Base-by-base conservation (phyloP, 2,797 vertebrate species). In the Eulemur mongoz region DNA sequence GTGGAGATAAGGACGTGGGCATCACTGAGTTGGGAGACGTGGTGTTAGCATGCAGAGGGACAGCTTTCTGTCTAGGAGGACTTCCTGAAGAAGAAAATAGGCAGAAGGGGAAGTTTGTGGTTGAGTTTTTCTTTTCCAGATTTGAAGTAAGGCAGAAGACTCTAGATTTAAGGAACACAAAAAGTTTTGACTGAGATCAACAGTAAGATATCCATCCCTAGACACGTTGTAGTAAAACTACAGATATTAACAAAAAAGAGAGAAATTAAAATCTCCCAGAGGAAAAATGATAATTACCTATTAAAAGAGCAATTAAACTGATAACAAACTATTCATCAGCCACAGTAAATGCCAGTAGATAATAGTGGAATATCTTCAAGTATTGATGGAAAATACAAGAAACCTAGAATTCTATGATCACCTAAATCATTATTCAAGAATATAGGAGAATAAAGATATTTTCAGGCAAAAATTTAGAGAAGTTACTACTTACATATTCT, bases 391-490 rank as follows among this genome's bases (percentile, higher is more conserved):
- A 90, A 76, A 79, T 20, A 11, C 7, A 72, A 43, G 52, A 94
- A 88, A 67, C 32, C 23, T 76, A 82, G 57, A 45, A 52, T 65
- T 93, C 50, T 83, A 2, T 75, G 14, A 86, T 67, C 30, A 78
- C 50, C 11, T 89, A 89, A 92, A 45, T 50, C 17, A 8, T 80
- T 78, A 32, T 79, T 72, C 0, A 69, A 84, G 38, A 93, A 61
- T 80, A 72, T 10, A 23, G 30, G 23, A 48, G 73, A 63, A 57
- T 70, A 9, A 73, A 61, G 4, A 6, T 73, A 38, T 67, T 67
- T 95, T n/a, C 43, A 59, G 23, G 45, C 35, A 93, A 85, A 88
- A 30, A 63, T 80, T n/a, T 94, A 81, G 61, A 65, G 65, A 83
- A 84, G 13, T 54, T 65, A n/a, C 57, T 67, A 6, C 52, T 78